A percentile compares a stretch with the other conserved stretches of the same genome.
phyloP scores from a whole-genome alignment of 2,113 vertebrate species.

The Grammomys surdaster region DNA sequence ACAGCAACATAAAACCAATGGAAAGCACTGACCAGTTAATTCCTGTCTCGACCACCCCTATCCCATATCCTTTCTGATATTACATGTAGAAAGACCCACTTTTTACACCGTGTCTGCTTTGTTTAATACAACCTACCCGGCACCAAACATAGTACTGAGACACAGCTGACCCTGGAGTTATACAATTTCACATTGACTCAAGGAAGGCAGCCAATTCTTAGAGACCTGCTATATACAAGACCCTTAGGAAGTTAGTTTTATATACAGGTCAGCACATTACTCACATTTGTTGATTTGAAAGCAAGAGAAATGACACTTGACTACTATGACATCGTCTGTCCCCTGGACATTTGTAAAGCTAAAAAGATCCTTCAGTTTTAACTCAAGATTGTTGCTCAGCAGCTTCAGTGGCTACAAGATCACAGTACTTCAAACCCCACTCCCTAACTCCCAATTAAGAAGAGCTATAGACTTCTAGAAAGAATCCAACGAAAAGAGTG shows the following conservation, averaged over 20 bases:
- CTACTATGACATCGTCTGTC: background rate
- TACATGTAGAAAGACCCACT: background rate
- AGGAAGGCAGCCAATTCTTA: background rate
- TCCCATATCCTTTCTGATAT: conserved; percentile 44
- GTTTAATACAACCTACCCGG: background rate
- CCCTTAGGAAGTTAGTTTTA: conserved; percentile 42
- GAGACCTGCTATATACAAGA: background rate
- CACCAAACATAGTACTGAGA: background rate
- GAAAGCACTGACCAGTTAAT: conserved; percentile 8
- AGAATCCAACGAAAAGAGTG: background rate
- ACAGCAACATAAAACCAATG: conserved; percentile 66
- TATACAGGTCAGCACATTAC: background rate
- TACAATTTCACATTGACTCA: background rate
- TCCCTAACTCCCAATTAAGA: background rate
- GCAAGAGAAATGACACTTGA: background rate
- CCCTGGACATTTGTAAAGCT: background rate
- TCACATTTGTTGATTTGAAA: background rate
- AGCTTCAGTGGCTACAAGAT: background rate
- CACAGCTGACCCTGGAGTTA: background rate
- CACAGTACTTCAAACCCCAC: background rate
- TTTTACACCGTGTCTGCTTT: conserved; percentile 23
- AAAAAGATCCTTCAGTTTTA: background rate
- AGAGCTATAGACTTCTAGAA: background rate
- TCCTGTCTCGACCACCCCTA: background rate
- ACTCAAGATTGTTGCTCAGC: background rate